Base-by-base conservation (phyloP, 2,888 invertebrate genomes). In the Galeruca laticollis region DNA sequence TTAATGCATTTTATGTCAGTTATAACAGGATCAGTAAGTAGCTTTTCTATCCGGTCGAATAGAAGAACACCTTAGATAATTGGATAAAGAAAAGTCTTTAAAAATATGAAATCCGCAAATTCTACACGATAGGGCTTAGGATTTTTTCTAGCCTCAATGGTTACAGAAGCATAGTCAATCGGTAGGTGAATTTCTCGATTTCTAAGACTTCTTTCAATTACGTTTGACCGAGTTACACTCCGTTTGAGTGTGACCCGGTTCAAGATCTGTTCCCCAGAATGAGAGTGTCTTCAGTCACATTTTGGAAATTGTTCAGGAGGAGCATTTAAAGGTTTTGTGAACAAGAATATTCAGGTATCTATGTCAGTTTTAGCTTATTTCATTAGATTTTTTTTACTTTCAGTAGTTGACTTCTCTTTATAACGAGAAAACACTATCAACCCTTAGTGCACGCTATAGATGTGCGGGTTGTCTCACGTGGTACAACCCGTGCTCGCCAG, bases 201-300 rank as follows among this genome's bases (percentile, higher is more conserved):
- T 75, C 81, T 81, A 13, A 82, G 47, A 40, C 78, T 81, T 62
- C 78, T 75, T 74, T 85, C 84, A 49, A 85, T 80, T 0, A 73
- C 70, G 18, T 77, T 85, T 84, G 0, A 83, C 81, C 0, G 81
- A 37, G 37, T 37, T 13, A 15, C 18, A 49, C 20, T 49, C 49
- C 49, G 18, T 49, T 20, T 49, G 49, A 1, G 82, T 79, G 68
- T 82, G 82, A 9, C 81, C 82, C 21, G 74, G 72, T 35, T 75
- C 77, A 13, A 82, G 72, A 72, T 68, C n/a, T n/a, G n/a, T n/a
- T n/a, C n/a, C n/a, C n/a, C n/a, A n/a, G n/a, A n/a, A n/a, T n/a
- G n/a, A n/a, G n/a, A n/a, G n/a, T n/a, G n/a, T n/a, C n/a, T n/a
- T n/a, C n/a, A n/a, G n/a, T n/a, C n/a, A n/a, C n/a, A n/a, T n/a